Conservation (phyloP, 2,113 vertebrate species). For the Muntiacus muntjak region DNA sequence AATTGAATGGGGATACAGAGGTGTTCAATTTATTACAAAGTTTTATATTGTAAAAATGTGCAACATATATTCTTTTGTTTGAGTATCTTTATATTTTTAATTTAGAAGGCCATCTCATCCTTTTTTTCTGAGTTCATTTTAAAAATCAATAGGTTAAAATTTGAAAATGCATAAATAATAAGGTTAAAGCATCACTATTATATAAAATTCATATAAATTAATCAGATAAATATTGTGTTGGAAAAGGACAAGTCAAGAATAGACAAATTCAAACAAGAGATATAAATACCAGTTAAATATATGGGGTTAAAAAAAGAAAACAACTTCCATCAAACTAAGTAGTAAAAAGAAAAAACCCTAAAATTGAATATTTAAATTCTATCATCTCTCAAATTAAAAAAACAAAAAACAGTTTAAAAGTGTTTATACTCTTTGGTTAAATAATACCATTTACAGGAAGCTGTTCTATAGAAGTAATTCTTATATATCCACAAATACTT, state of each 20-base stretch:
- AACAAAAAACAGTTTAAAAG: not conserved
- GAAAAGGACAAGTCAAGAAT: not conserved
- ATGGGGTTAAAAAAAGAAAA: not conserved
- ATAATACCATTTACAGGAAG: not conserved
- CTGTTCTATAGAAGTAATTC: not conserved
- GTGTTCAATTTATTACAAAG: not conserved
- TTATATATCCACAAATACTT: not conserved
- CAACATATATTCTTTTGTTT: not conserved
- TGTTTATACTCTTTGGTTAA: not conserved
- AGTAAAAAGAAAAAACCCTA: not conserved
- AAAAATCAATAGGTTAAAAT: not conserved
- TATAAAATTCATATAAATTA: not conserved
- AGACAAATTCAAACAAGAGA: not conserved
- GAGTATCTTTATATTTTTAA: conserved; percentile 13
- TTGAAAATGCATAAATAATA: conserved; percentile 6
- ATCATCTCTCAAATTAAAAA: not conserved
- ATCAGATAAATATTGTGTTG: not conserved
- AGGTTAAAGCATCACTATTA: not conserved
- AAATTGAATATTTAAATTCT: not conserved
- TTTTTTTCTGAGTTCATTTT: conserved; percentile 7
- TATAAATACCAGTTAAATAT: not conserved
- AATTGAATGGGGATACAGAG: not conserved
- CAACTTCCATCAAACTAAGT: not conserved
- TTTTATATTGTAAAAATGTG: not conserved
- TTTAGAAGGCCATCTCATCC: not conserved